Evolutionary conservation across 2,113 vertebrate species (phyloP), one percentile per base, ranked within the genome.

Genomic region (Phyllostomus hastatus): DNA sequence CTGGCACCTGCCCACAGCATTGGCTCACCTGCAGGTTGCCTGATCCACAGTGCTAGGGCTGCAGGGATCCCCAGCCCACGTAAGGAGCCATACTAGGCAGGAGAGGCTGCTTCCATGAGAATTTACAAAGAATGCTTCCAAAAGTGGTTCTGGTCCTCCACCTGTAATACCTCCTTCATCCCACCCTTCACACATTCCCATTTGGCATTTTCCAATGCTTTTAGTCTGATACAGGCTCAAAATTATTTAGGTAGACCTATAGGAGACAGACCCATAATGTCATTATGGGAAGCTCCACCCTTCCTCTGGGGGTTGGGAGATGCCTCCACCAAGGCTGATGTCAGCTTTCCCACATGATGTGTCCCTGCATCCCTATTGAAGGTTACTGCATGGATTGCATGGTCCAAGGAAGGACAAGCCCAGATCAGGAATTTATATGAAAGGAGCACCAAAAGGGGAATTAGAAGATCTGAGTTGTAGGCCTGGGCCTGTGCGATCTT

Each of bases 201-300:
- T 54, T 59, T 6, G 9, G 43, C 83, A 86, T 87, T 80, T 89
- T 91, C 83, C 35, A 90, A 5, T 88, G 78, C 48, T 96, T 92
- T 93, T 43, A 85, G 79, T 84, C 86, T 22, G 48, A 96, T 80
- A 82, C 33, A 86, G 69, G 81, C 9, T 38, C 82, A 78, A 26
- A 33, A 94, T 33, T 16, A 80, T 73, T 83, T 80, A 95, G 90
- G 54, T 92, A 95, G 90, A 85, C 59, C 38, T 83, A 33, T 38
- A 93, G 87, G 81, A 88, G 67, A 92, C 31, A 43, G 90, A 66
- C 80, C 69, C 50, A 20, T 76, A 57, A 50, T 50, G 22, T 91
- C 75, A 82, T 82, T 82, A 78, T 89, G n/a, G 46, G 75, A 83
- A 78, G 35, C 46, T 78, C 69, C 69, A 85, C 61, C 69, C 8